Percentiles rank a stretch among this genome's conserved stretches.
Conservation (phyloP, 1,140 invertebrate genomes). For the Anastrepha obliqua region DNA sequence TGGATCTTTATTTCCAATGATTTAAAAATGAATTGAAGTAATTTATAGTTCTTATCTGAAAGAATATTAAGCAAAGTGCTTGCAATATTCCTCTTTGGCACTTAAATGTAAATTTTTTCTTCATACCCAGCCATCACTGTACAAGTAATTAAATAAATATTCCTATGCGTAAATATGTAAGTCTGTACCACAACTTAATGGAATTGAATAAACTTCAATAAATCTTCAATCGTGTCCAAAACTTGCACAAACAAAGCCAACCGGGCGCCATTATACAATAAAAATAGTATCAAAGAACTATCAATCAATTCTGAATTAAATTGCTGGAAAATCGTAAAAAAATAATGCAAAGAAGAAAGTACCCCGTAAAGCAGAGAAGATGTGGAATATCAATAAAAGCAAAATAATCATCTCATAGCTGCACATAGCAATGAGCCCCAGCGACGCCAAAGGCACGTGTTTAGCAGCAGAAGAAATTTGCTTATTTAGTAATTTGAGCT, state of each 20-base stretch:
- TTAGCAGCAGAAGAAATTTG: background rate
- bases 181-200: background rate
- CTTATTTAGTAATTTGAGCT: slow-evolving; percentile 9
- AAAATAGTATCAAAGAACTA: background rate
- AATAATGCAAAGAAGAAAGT: slow-evolving; percentile 1
- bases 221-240: background rate
- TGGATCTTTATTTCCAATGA: too few species aligned
- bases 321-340: background rate
- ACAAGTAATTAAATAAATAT: too few species aligned
- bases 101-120: too few species aligned
- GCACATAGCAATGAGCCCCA: background rate
- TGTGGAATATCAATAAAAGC: slow-evolving; percentile 1
- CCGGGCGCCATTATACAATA: background rate
- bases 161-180: too few species aligned
- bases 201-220: background rate
- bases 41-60: too few species aligned
- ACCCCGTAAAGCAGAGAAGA: background rate
- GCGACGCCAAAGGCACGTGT: background rate
- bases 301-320: slow-evolving; percentile 36
- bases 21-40: too few species aligned
- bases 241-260: background rate
- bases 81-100: too few species aligned
- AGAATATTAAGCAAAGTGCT: too few species aligned
- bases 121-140: too few species aligned
- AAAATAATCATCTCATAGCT: background rate